Conservation (phyloP, 2,113 vertebrate species). For the Urocitellus parryii region DNA sequence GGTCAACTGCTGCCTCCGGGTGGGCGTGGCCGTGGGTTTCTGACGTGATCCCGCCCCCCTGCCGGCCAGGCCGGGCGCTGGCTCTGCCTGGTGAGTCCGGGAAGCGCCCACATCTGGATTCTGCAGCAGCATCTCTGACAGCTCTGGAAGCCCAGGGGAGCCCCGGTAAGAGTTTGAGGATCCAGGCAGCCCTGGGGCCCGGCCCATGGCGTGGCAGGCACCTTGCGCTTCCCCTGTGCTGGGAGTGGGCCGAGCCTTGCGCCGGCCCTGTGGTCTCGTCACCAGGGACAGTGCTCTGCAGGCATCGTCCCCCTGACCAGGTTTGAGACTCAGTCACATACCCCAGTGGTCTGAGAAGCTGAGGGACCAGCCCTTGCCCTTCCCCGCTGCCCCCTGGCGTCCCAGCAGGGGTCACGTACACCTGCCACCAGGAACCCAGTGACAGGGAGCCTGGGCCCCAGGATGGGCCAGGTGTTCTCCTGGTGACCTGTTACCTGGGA, state of each 20-base stretch:
- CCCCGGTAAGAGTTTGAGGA: background rate
- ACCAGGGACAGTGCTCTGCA: background rate
- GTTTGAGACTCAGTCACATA: background rate
- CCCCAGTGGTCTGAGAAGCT: background rate
- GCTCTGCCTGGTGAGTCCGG: background rate
- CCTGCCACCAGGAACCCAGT: background rate
- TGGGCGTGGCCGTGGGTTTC: background rate
- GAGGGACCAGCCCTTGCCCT: background rate
- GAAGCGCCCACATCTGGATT: background rate
- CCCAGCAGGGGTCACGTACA: background rate
- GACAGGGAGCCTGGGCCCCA: background rate
- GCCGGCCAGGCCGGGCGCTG: background rate
- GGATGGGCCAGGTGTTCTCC: background rate
- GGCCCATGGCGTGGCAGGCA: background rate
- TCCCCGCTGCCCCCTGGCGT: background rate
- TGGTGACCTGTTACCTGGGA: conserved; percentile 17
- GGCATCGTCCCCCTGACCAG: background rate
- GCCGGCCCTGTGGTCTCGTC: rapidly evolving
- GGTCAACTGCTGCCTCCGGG: background rate
- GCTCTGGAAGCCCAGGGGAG: background rate
- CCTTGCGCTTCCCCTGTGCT: rapidly evolving
- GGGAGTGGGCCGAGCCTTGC: background rate
- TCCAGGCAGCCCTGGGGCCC: background rate
- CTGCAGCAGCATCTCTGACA: background rate
- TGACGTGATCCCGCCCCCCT: too few species aligned